Conservation (phyloP, 2,113 vertebrate species). For the Vidua chalybeata region DNA sequence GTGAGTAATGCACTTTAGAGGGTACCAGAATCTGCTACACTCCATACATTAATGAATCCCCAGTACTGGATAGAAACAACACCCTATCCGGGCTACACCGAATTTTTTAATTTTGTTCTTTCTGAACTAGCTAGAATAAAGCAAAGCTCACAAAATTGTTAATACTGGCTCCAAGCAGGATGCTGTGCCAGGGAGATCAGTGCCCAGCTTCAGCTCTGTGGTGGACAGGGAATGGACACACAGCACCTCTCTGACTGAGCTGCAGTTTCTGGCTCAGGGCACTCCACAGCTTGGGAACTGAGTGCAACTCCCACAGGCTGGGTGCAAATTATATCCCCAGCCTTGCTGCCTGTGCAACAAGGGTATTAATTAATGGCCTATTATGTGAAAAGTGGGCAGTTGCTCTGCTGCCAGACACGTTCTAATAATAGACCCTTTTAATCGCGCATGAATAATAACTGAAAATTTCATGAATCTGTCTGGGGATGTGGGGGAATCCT, state of each 20-base stretch:
- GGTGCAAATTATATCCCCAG: not conserved
- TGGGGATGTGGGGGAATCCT: not conserved
- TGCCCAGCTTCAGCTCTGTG: not conserved
- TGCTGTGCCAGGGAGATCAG: not conserved
- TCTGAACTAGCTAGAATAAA: not conserved
- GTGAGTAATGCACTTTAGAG: not conserved
- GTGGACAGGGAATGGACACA: accelerated
- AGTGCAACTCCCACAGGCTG: not conserved
- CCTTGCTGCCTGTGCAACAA: not conserved
- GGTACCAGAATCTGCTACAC: not conserved
- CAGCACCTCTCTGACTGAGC: not conserved
- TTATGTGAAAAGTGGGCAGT: not conserved
- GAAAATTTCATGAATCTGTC: not conserved
- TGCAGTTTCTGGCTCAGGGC: not conserved
- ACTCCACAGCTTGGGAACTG: accelerated
- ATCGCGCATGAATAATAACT: not conserved
- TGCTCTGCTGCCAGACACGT: not conserved
- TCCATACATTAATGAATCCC: not conserved
- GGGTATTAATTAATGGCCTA: not conserved
- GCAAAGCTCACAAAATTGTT: not conserved
- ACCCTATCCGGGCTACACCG: not conserved
- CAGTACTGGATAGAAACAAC: not conserved
- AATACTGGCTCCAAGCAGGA: not conserved
- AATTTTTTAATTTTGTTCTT: not conserved
- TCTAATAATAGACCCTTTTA: not conserved